Percentiles rank a stretch among this genome's conserved stretches.
These are phyloP conservation scores for Apodemus agrarius DNA, from an alignment of 2,797 vertebrate species.

Conservation along the genomic window DNA sequence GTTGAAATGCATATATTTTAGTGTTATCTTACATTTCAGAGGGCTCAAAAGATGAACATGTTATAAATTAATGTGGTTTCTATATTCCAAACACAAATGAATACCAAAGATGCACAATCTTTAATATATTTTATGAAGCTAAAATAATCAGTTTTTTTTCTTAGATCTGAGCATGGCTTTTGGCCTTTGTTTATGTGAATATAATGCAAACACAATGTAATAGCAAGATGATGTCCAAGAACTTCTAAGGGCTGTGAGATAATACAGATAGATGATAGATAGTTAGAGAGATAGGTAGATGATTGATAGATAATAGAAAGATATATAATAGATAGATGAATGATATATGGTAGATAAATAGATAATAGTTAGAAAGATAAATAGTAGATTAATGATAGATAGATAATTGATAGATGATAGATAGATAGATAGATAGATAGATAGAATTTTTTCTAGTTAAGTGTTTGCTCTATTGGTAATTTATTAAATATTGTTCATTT, in stretches of 20 bases:
- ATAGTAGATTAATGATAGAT: background rate
- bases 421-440: background rate
- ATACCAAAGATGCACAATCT: background rate
- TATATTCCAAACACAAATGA: slow-evolving; percentile 59
- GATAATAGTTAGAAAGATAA: background rate
- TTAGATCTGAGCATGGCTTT: slow-evolving; percentile 6
- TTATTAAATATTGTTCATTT: slow-evolving; percentile 34
- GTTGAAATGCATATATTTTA: background rate
- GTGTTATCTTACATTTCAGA: slow-evolving; percentile 45
- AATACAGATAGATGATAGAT: background rate
- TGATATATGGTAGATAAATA: background rate
- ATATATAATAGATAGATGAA: too few species aligned
- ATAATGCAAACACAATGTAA: background rate
- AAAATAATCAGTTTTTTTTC: slow-evolving; percentile 32
- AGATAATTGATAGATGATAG: background rate
- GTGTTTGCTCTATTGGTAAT: slow-evolving; percentile 19
- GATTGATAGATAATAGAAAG: background rate
- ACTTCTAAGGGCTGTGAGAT: background rate
- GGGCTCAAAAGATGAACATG: slow-evolving; percentile 34
- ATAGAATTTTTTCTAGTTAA: background rate
- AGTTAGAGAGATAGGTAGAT: too few species aligned
- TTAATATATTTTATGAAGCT: slow-evolving; percentile 63
- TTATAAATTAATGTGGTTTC: slow-evolving; percentile 4
- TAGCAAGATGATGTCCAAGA: background rate
- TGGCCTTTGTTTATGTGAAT: background rate